Percentiles rank a stretch among this genome's conserved stretches.
Conservation (phyloP, 2,797 vertebrate species). For the Rhadinocentrus ornatus region DNA sequence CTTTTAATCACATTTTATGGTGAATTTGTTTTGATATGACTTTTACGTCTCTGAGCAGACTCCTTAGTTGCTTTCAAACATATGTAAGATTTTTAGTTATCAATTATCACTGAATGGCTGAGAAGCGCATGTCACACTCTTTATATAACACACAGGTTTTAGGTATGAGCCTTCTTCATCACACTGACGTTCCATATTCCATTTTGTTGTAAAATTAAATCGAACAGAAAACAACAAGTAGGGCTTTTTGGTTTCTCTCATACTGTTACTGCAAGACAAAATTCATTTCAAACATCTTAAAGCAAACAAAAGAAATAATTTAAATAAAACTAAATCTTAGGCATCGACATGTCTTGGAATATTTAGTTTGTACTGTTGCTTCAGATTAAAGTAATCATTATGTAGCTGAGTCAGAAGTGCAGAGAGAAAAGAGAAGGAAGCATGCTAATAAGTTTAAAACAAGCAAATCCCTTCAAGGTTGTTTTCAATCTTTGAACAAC, state of each 20-base stretch:
- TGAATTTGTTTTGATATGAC: slow-evolving; percentile 19
- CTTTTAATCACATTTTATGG: slow-evolving; percentile 18
- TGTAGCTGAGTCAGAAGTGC: neutral
- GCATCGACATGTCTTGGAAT: neutral
- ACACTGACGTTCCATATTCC: slow-evolving; percentile 6
- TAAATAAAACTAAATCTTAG: neutral
- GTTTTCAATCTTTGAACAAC: slow-evolving; percentile 7
- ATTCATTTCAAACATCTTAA: neutral
- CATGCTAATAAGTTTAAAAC: neutral
- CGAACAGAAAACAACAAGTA: neutral
- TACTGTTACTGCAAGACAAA: neutral
- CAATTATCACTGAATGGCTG: slow-evolving; percentile 5
- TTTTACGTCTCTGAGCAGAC: slow-evolving; percentile 28
- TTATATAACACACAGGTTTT: slow-evolving; percentile 8
- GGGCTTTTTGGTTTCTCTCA: neutral
- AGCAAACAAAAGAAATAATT: neutral
- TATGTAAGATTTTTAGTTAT: slow-evolving; percentile 31
- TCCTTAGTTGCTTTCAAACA: slow-evolving; percentile 28
- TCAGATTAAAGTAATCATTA: neutral
- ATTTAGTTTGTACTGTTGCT: neutral
- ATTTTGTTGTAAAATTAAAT: slow-evolving; percentile 22
- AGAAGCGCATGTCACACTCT: slow-evolving; percentile 16
- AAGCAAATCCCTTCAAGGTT: slow-evolving; percentile 1
- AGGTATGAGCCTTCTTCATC: slow-evolving; percentile 2
- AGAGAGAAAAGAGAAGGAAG: neutral